Percentiles rank a stretch among this genome's conserved stretches.
Evolutionary conservation across 2,888 invertebrate species (phyloP).

Genomic region (Auanema freiburgensis): DNA sequence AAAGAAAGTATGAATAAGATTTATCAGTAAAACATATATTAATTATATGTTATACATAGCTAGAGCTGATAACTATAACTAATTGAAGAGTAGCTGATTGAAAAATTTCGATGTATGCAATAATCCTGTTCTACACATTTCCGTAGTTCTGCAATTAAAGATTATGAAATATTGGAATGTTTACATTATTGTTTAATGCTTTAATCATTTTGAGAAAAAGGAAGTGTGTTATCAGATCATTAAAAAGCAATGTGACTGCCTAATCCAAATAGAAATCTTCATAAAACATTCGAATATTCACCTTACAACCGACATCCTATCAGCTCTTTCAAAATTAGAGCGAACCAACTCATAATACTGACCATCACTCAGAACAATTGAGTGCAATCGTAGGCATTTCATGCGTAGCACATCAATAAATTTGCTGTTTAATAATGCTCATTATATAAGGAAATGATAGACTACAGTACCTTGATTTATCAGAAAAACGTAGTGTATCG

Average conservation of each 20-base stretch:
- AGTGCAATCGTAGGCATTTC: conserved; percentile 87
- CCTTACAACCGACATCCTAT: conserved; percentile 87
- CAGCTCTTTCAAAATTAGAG: conserved; percentile 98
- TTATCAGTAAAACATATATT: neutral
- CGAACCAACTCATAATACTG: conserved; percentile 98
- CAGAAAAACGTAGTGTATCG: conserved; percentile 94
- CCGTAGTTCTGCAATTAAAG: conserved; percentile 76
- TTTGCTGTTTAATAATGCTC: conserved; percentile 72
- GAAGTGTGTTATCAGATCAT: conserved; percentile 1
- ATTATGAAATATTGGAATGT: conserved; percentile 8
- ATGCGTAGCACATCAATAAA: conserved; percentile 95
- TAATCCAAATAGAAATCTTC: neutral
- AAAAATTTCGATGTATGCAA: conserved; percentile 90
- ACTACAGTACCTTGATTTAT: conserved; percentile 82
- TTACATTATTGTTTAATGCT: conserved; percentile 1
- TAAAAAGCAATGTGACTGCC: neutral
- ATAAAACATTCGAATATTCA: conserved; percentile 10
- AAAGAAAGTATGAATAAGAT: neutral
- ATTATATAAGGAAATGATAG: too few species aligned
- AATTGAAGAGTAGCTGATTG: conserved; percentile 93
- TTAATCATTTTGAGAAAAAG: conserved; percentile 1
- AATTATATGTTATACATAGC: neutral
- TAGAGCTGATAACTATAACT: conserved; percentile 25
- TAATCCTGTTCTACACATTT: conserved; percentile 90
- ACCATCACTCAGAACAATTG: conserved; percentile 93